Evolutionary conservation across 2,888 invertebrate genomes (phyloP), one percentile per base, ranked within the genome.

Genomic region (Ormyrus thymus): DNA sequence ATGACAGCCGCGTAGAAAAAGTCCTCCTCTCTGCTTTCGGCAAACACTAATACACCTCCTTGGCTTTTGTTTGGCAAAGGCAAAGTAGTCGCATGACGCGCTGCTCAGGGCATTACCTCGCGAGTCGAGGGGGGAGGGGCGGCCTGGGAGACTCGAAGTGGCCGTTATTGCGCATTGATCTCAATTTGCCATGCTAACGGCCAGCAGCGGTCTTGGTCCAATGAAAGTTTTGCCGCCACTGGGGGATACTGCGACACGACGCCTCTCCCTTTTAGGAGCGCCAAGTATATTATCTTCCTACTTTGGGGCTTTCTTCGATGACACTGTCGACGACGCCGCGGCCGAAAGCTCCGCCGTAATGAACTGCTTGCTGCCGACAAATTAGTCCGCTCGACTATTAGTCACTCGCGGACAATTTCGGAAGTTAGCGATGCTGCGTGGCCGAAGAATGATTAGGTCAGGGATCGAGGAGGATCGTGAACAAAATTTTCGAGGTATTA

Each of bases 91-190:
- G 11, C 7, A 43, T 10, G 45, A 45, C 10, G 10, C 15, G n/a
- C 11, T 29, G 29, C 29, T 29, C 29, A 1, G 62, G 62, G 56
- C 46, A 58, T 61, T 75, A 66, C 59, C 45, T 29, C 29, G 59
- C 11, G 10, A 51, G 48, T 43, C 7, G 29, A 50, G 66, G 68
- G 3, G 29, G 29, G 66, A 6, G 29, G 55, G 66, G 68, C 6
- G 29, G 29, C 71, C 68, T 15, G 58, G 5, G 79, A 55, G 64
- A 70, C 62, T 29, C 29, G 29, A 29, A 29, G 29, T 58, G 55
- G 59, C 75, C 65, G 65, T 80, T 76, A 76, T 73, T 73, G 68
- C 78, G 70, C 78, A 81, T 81, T 81, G 81, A 81, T 81, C 81
- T 81, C 78, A 81, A 81, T 81, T 81, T 81, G 76, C 55, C 64